Evolutionary conservation across 2,113 vertebrate genomes (phyloP).

Genomic region (Acinonyx jubatus): DNA sequence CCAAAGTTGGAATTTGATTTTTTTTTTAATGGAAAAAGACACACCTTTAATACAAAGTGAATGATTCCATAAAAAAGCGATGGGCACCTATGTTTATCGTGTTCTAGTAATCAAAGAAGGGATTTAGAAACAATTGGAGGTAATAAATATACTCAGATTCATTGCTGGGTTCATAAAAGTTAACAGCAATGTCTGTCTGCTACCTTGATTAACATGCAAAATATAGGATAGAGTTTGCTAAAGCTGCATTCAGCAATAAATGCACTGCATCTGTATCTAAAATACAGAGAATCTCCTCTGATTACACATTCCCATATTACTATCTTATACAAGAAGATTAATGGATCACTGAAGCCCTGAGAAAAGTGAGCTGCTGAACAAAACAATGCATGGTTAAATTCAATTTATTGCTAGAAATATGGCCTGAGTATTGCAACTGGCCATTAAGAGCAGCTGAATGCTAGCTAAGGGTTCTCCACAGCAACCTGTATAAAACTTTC

Average conservation of each 20-base stretch:
- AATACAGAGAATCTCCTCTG: neutral
- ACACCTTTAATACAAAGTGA: neutral
- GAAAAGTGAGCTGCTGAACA: neutral
- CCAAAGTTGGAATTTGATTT: neutral
- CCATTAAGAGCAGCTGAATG: neutral
- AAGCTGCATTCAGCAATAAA: neutral
- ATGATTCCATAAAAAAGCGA: neutral
- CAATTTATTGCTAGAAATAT: neutral
- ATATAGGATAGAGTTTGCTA: neutral
- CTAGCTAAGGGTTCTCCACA: neutral
- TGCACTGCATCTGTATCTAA: neutral
- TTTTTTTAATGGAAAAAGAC: neutral
- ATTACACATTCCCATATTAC: neutral
- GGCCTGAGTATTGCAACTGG: neutral
- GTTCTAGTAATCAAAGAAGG: neutral
- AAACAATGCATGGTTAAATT: neutral
- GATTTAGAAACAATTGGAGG: neutral
- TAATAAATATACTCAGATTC: neutral
- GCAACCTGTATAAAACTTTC: neutral
- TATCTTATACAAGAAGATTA: neutral
- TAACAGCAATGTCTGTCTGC: neutral
- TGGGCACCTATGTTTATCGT: neutral
- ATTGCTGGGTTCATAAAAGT: neutral
- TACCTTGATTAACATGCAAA: conserved; percentile 4
- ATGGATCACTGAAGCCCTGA: neutral